Evolutionary conservation across 2,888 invertebrate species (phyloP).

Genomic region (Lydus trimaculatus): DNA sequence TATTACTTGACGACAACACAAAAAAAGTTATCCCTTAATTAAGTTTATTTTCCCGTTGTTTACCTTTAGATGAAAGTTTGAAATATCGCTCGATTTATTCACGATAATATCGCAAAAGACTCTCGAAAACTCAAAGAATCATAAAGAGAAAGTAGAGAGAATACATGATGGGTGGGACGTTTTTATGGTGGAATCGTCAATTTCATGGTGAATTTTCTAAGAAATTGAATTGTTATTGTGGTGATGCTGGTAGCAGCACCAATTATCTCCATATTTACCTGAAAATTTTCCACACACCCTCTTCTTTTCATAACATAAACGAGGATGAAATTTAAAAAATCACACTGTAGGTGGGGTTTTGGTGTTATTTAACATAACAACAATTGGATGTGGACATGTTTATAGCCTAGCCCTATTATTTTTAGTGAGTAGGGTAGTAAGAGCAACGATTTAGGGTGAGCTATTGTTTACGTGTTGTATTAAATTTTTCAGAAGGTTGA

Average conservation of each 20-base stretch:
- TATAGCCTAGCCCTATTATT: constrained; percentile 26
- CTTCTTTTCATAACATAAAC: constrained; percentile 8
- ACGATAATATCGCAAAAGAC: not conserved
- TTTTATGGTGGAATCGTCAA: not conserved
- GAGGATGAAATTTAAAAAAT: constrained; percentile 20
- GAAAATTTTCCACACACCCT: not conserved
- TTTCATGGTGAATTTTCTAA: not conserved
- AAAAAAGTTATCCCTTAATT: not conserved
- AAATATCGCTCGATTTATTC: not conserved
- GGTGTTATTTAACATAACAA: constrained; percentile 12
- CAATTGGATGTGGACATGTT: constrained; percentile 28
- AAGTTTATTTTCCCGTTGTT: not conserved
- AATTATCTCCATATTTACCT: not conserved
- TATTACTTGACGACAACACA: not conserved
- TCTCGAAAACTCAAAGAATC: not conserved
- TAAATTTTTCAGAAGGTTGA: constrained; percentile 23
- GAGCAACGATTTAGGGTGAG: constrained; percentile 15
- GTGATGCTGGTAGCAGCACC: not conserved
- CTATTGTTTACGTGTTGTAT: constrained; percentile 7
- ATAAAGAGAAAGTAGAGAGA: not conserved
- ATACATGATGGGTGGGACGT: not conserved
- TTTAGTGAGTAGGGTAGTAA: constrained; percentile 25
- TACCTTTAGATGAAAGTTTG: not conserved
- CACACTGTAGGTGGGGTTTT: constrained; percentile 23
- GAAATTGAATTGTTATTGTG: not conserved